Evolutionary conservation across 2,113 vertebrate species (phyloP), one percentile per base, ranked within the genome.

Genomic region (Procavia capensis): DNA sequence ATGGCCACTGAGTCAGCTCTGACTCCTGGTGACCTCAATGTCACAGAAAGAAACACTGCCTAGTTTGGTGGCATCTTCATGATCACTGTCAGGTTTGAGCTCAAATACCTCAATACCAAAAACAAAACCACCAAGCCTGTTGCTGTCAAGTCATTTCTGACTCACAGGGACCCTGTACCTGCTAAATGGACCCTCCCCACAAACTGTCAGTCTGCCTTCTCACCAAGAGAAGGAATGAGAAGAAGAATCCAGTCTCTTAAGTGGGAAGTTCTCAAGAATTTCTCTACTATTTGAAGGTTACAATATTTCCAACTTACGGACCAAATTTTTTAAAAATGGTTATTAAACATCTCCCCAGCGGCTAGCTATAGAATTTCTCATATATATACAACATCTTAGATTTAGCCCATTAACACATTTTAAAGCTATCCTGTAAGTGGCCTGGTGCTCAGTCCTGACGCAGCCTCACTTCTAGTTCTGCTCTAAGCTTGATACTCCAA

Each of bases 211-310:
- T 29, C 0, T 63, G 29, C 17, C 50, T 24, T 79, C n/a, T 91
- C 6, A 22, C 7, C 6, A 39, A 66, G n/a, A 78, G n/a, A 80
- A 14, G 14, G 43, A 84, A 47, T 9, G 16, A 63, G 31, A 72
- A 50, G 80, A 91, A 41, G 29, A 20, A 50, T 2, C 9, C 0
- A 31, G 19, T 17, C 29, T 43, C 25, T 34, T 63, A 78, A 47
- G 20, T 36, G 41, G 25, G 43, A 88, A 78, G 66, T 57, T 96
- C 41, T 86, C 85, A 20, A 86, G 29, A 72, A 54, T 89, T 68
- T 89, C 84, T 92, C 43, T 88, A 89, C 34, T 6, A n/a, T 50
- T 84, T 90, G 79, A 78, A 93, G 66, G 50, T 78, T 57, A 92
- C 25, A 80, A 20, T 31, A 31, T 88, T 84, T 74, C 27, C 74